phyloP scores from a whole-genome alignment of 1,140 invertebrate species.

The Gyrodactylus salaris region DNA sequence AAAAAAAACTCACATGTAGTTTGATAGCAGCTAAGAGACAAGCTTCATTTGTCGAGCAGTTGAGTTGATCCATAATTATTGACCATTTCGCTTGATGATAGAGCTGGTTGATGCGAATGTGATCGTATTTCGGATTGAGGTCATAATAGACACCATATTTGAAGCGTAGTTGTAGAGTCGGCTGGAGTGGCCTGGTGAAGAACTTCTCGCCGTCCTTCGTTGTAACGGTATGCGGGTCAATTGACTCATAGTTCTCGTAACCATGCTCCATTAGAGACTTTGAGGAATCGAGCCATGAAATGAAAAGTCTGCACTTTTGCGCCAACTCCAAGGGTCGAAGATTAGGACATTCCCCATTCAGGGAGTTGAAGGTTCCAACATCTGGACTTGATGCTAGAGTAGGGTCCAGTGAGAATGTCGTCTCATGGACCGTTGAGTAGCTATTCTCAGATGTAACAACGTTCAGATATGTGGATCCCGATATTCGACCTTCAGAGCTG shows the following conservation, averaged over 20 bases:
- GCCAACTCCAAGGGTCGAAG: constrained; percentile 13
- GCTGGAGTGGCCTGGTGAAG: neutral
- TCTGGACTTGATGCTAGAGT: neutral
- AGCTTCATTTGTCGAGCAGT: constrained; percentile 95
- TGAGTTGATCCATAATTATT: constrained; percentile 73
- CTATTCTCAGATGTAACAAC: neutral
- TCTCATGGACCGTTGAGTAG: neutral
- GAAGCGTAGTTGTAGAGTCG: constrained; percentile 46
- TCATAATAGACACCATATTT: constrained; percentile 39
- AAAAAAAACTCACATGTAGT: constrained; percentile 34
- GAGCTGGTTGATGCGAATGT: constrained; percentile 78
- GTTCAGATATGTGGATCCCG: neutral
- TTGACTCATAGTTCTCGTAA: neutral
- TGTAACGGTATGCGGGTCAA: constrained; percentile 25
- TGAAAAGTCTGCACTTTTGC: neutral
- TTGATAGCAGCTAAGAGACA: constrained; percentile 84
- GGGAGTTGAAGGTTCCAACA: neutral
- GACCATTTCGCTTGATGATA: constrained; percentile 97
- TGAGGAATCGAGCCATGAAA: constrained; percentile 63
- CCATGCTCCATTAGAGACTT: constrained; percentile 94
- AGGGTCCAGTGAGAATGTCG: neutral
- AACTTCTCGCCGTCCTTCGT: constrained; percentile 29
- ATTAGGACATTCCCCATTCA: neutral
- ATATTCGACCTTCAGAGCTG: neutral
- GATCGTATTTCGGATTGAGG: constrained; percentile 58